Conservation (phyloP, 2,888 invertebrate species). For the Sympetrum striolatum region DNA sequence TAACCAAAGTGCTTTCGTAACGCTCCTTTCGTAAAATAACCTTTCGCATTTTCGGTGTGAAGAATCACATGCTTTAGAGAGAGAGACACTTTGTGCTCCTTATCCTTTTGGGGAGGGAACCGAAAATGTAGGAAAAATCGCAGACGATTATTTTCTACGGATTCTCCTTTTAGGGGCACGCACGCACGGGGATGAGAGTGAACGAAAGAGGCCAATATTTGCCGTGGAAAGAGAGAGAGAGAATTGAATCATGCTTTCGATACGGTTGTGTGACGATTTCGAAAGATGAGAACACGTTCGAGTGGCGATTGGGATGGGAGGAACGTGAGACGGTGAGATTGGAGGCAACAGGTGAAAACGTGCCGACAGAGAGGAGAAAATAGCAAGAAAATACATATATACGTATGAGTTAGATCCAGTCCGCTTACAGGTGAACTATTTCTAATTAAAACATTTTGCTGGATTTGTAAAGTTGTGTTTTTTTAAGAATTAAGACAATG, state of each 20-base stretch:
- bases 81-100: neutral
- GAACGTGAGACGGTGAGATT: neutral
- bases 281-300: neutral
- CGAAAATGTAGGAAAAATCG: neutral
- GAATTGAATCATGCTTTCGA: neutral
- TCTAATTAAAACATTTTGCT: no score
- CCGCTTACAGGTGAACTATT: no score
- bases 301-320: neutral
- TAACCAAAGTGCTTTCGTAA: no score
- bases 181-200: neutral
- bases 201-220: neutral
- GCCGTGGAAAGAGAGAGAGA: neutral
- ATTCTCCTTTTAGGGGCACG: neutral
- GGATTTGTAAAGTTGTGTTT: neutral
- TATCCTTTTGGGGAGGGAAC: no score
- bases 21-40: no score
- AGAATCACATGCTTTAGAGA: no score
- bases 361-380: neutral
- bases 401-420: no score
- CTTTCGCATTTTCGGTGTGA: no score
- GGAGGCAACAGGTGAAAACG: neutral
- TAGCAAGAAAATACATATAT: neutral
- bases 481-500: no score
- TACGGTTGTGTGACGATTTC: neutral
- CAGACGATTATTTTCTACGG: neutral